Evolutionary conservation across 30 jellyfish, hydroid and myxozoan species (phyloP), one percentile per base, ranked within the genome.

Genomic region (Cassiopea xamachana): DNA sequence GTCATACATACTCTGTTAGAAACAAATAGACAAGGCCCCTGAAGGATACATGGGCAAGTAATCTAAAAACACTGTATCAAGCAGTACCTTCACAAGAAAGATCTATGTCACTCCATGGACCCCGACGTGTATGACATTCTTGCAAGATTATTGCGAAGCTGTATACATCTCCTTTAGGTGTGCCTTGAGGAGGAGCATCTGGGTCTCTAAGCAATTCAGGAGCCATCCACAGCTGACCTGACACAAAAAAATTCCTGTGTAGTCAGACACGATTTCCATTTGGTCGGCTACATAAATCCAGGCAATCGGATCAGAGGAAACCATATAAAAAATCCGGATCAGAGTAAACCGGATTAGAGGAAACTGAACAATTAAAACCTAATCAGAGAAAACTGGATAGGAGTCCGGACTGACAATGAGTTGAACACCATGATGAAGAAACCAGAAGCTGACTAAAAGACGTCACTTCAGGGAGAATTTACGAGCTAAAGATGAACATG

Each of bases 101-200:
- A 70, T 90, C 92, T 1, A 84, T 80, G 18, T 97, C 94, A 87
- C 97, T 81, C 98, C 98, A 94, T 10, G 98, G 97, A 16, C 98
- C 98, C 64, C 93, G 91, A 67, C 98, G 84, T 19, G 98, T 94
- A 89, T 94, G 98, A 83, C 93, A 94, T 69, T 94, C 98, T 85
- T 94, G 98, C 71, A 92, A 80, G 60, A 94, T 94, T n/a, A 94
- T 91, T n/a, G 97, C 98, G 69, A 94, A 91, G 73, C 98, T 94
- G 87, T 94, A 94, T 1, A 94, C 89, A 69, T 94, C 98, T 43
- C 98, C 98, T 77, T 90, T 94, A 46, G 87, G 95, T 13, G 98
- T 83, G 49, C 98, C 98, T 50, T 96, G 86, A 4, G 86, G 80
- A 5, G 97, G 97, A 10, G 96, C 89, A 48, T 90, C 67, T 18